Percentiles rank a stretch among this genome's conserved stretches.
These are phyloP conservation scores for Lepidonotus clava DNA, from an alignment of 2,888 invertebrate genomes.

Conservation along the genomic window DNA sequence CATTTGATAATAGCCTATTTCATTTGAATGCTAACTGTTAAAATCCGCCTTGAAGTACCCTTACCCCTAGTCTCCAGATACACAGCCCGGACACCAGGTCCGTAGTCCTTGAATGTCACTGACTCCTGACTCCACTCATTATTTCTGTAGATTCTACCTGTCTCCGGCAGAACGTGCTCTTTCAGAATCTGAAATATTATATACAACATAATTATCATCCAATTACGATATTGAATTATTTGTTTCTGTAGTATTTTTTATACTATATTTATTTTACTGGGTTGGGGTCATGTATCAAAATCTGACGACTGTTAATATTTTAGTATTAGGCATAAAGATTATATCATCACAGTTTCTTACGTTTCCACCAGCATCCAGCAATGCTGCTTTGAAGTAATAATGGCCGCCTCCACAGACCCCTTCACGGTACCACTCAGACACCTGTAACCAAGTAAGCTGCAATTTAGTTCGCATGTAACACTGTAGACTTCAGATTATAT, in stretches of 20 bases:
- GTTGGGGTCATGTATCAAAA: no score
- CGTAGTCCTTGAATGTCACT: conserved; percentile 67
- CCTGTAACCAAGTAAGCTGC: no score
- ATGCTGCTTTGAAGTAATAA: conserved; percentile 65
- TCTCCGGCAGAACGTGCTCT: conserved; percentile 65
- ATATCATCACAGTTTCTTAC: no score
- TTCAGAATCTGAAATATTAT: conserved; percentile 62
- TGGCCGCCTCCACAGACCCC: conserved; percentile 71
- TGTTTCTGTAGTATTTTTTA: neutral
- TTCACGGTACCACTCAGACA: conserved; percentile 70
- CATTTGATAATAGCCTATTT: no score
- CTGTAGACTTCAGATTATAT: no score
- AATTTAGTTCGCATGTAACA: no score
- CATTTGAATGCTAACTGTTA: no score
- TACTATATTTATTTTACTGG: neutral
- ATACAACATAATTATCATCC: neutral
- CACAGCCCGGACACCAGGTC: conserved; percentile 69
- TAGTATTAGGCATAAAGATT: no score
- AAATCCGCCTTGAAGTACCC: no score
- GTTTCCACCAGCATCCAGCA: conserved; percentile 65
- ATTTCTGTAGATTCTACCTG: conserved; percentile 67
- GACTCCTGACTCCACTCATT: conserved; percentile 67
- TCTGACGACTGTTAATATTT: no score
- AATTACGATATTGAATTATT: neutral
- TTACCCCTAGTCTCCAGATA: conserved; percentile 67